Evolutionary conservation across 2,113 vertebrate species (phyloP).

Genomic region (Sarotherodon lohbergeri): DNA sequence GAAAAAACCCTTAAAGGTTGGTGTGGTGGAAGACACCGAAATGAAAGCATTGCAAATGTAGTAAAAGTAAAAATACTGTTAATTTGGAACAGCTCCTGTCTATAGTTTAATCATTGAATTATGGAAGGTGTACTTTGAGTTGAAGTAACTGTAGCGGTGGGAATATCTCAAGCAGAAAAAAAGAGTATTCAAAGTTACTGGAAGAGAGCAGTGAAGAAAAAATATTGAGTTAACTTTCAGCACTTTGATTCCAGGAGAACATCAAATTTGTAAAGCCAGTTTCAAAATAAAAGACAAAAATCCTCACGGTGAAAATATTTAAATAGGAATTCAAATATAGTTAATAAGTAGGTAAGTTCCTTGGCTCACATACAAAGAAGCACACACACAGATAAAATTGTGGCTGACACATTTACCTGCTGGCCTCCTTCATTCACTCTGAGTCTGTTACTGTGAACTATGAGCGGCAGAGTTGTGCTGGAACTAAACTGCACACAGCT

Average conservation of each 20-base stretch:
- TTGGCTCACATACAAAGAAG: not conserved
- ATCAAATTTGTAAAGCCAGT: not conserved
- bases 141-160: not conserved
- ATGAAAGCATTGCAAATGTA: not conserved
- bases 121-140: not conserved
- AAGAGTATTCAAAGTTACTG: not conserved
- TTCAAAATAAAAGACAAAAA: not conserved
- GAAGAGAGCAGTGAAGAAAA: not conserved
- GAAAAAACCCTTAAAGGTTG: not conserved
- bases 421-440: not conserved
- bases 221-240: not conserved
- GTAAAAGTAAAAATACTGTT: not conserved
- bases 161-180: not conserved
- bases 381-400: not conserved
- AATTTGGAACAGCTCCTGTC: not conserved
- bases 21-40: not conserved
- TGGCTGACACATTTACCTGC: not conserved
- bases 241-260: too few relatives aligned
- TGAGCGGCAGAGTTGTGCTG: not conserved
- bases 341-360: not conserved
- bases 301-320: not conserved
- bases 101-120: not conserved
- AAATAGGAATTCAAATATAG: not conserved
- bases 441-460: not conserved
- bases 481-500: not conserved